Evolutionary conservation across 2,797 vertebrate genomes (phyloP).

Genomic region (Numenius phaeopus): DNA sequence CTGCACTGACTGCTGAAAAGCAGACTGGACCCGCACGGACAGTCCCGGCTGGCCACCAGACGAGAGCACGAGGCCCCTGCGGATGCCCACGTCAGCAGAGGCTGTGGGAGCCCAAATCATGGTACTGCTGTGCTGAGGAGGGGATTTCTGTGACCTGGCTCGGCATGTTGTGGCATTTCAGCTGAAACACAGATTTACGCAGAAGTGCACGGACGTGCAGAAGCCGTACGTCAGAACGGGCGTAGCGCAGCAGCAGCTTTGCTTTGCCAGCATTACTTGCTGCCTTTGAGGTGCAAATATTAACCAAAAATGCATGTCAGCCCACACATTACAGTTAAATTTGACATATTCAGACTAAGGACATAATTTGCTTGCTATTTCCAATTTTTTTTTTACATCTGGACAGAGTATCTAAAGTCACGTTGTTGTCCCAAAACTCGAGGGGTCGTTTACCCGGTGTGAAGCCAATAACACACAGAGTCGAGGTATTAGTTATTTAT

Average conservation of each 20-base stretch:
- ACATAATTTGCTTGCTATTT: neutral
- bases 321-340: neutral
- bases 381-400: neutral
- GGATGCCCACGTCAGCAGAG: neutral
- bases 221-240: rapidly evolving
- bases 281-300: neutral
- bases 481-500: neutral
- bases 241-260: neutral
- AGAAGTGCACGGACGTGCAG: neutral
- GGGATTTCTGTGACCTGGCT: neutral
- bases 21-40: rapidly evolving
- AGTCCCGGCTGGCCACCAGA: rapidly evolving
- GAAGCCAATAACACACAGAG: neutral
- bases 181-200: neutral
- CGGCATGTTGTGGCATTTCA: neutral
- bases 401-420: neutral
- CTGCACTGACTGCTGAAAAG: neutral
- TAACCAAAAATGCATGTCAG: neutral
- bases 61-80: rapidly evolving
- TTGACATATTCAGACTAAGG: neutral
- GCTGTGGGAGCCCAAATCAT: neutral
- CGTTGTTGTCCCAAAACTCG: neutral
- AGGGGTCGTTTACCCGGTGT: neutral
- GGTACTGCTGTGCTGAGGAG: neutral
- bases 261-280: neutral